Base-by-base conservation (phyloP, 2,113 vertebrate species). In the Athene noctua region DNA sequence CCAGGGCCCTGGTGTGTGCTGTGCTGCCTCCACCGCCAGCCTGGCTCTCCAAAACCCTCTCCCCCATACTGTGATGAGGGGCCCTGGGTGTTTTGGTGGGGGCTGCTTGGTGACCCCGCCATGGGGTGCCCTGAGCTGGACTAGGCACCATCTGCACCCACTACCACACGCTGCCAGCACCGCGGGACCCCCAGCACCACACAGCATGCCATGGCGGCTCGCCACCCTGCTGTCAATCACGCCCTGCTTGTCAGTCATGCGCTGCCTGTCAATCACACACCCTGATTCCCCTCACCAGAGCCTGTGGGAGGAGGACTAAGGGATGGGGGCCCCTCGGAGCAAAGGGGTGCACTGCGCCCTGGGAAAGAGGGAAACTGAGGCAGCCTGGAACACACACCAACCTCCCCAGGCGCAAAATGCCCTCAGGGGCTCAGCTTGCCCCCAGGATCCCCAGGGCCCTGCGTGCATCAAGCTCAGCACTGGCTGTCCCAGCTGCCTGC, bases 1-100 rank as follows among this genome's bases (percentile, higher is more conserved):
- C 13, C 40, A 0, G 0, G 23, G 49, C 19, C 18, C 34, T 0
- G 1, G 27, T 7, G 34, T 4, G 9, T 2, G 1, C 25, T 1
- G 1, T 0, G 3, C 9, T 47, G 42, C 19, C 11, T 40, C 55
- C 29, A 23, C 0, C 2, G 30, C 57, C 12, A 5, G 38, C 36
- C 46, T 11, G 1, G 42, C 26, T 42, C 49, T 3, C 5, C 13
- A 3, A 51, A 87, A 23, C 29, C 23, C 68, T 52, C 26, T 65
- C 11, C 51, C n/a, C 8, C 0, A 3, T 0, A 2, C 61, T 29
- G 54, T n/a, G 49, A 51, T 3, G 4, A 30, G 54, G 19, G 19
- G 6, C 20, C 19, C 8, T 6, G 9, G 30, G 15, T 30, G 16
- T 44, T 51, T 36, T 26, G 19, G 27, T 21, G 27, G 22, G 70